Conservation (phyloP, 1,140 invertebrate species). For the Neodiprion fabricii region DNA sequence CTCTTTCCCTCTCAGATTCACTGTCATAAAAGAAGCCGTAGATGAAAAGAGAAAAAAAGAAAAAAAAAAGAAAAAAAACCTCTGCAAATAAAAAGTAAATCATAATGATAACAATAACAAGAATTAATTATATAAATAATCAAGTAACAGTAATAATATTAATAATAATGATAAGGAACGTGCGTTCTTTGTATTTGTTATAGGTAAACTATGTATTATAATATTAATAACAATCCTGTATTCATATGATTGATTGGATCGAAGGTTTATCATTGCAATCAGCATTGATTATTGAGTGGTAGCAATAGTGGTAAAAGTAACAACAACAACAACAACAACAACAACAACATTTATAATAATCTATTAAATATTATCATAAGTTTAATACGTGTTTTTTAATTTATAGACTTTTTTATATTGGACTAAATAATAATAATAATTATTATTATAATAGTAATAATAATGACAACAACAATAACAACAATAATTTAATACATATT, state of each 20-base stretch:
- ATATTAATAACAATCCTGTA: too few species aligned
- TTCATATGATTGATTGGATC: too few species aligned
- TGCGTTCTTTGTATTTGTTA: too few species aligned
- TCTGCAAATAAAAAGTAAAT: not conserved
- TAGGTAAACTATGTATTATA: too few species aligned
- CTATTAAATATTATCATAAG: not conserved
- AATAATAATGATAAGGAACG: too few species aligned
- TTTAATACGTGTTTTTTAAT: constrained; percentile 11
- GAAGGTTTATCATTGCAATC: too few species aligned
- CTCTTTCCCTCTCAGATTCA: not conserved
- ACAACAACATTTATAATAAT: not conserved
- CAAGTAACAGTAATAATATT: too few species aligned
- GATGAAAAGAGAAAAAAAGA: not conserved
- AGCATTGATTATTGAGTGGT: not conserved
- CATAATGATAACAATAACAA: not conserved
- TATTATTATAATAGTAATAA: not conserved
- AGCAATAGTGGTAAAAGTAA: not conserved
- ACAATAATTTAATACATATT: not conserved
- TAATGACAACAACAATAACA: not conserved
- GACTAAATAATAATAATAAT: not conserved
- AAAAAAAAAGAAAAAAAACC: not conserved
- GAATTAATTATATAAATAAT: not conserved
- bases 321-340: not conserved
- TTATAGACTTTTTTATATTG: constrained; percentile 8
- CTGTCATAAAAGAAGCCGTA: not conserved